Base-by-base conservation (phyloP, 2,113 vertebrate species). In the Notothenia coriiceps region DNA sequence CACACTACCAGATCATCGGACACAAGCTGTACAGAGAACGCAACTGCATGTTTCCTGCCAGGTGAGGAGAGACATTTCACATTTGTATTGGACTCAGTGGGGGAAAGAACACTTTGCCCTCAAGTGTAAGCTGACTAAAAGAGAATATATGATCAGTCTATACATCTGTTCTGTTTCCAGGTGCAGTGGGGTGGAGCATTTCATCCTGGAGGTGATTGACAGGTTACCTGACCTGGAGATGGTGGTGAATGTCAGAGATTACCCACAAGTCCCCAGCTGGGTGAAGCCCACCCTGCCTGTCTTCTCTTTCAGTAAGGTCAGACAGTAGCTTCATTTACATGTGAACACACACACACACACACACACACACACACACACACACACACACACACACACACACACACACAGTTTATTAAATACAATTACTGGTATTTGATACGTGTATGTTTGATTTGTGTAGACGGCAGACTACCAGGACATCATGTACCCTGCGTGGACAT, bases 401-500 rank as follows among this genome's bases (percentile, higher is more conserved):
- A 40, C 35, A 40, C 35, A 40, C 5, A 40, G 13, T 56, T 47
- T 20, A 43, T 65, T 15, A 1, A 17, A 52, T 50, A 7, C 10
- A 20, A 2, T 57, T 56, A 57, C 5, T 61, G 35, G 17, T 55
- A 29, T n/a, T 17, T 68, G 10, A 63, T 17, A 8, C 56, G 10
- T 33, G 1, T 74, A 51, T 66, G 82, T 86, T 68, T 59, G 59
- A 35, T 65, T 3, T 47, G 35, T 25, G 68, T 82, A 99, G 98
- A 99, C 98, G 0, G 74, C 94, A 20, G 97, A 99, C 67, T 99
- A 99, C 92, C 91, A 92, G 77, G 98, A 99, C 86, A 98, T 99
- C 89, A 98, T 99, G 98, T 99, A 99, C 74, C 98, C 98, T 66
- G 98, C 98, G 0, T 99, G 98, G 98, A 99, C 98, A 0, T 99